Evolutionary conservation across 1,140 invertebrate species (phyloP).

Genomic region (Pissodes strobi): DNA sequence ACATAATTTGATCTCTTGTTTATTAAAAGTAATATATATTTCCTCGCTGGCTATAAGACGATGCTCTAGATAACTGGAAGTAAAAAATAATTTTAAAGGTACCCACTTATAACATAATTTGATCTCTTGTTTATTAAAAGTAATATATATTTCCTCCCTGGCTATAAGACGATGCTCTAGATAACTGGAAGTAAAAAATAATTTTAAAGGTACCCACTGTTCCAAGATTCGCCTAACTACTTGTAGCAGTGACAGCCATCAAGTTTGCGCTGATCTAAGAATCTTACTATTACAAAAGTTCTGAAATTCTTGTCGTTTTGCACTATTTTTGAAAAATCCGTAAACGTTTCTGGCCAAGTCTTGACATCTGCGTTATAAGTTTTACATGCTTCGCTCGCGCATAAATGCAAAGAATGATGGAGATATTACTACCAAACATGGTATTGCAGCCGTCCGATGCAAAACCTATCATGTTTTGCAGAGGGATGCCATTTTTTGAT

Average conservation of each 20-base stretch:
- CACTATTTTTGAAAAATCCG: constrained; percentile 6
- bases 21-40: neutral
- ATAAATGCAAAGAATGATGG: no score
- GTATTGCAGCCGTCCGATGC: no score
- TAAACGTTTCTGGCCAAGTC: neutral
- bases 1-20: no score
- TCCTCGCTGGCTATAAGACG: neutral
- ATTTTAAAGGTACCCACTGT: constrained; percentile 27
- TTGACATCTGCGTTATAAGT: neutral
- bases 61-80: no score
- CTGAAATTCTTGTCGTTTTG: constrained; percentile 36
- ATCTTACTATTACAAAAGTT: constrained; percentile 43
- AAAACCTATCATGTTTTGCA: no score
- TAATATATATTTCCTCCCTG: neutral
- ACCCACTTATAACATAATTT: no score
- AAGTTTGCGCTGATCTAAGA: constrained; percentile 27
- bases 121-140: neutral
- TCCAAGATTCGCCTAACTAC: constrained; percentile 32
- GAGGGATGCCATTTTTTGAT: no score
- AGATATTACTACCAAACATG: no score
- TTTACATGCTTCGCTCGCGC: constrained; percentile 6
- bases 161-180: neutral
- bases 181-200: no score
- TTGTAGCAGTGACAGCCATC: constrained; percentile 28
- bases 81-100: no score